These are phyloP conservation scores for Prunella himalayana DNA, from an alignment of 2,113 vertebrate species.

Conservation along the genomic window DNA sequence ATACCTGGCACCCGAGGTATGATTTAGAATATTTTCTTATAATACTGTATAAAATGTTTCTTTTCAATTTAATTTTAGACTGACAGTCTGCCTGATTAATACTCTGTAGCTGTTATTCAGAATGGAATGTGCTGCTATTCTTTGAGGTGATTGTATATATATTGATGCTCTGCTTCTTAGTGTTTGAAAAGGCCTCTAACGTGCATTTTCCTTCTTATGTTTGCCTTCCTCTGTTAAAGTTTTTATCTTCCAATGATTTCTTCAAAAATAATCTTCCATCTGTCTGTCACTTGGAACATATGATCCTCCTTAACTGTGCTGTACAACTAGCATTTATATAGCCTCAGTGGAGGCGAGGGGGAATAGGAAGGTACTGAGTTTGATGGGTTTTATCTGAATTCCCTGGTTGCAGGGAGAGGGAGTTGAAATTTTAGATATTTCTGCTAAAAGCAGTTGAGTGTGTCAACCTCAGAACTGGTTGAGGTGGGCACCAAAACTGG, in stretches of 20 bases:
- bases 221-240: constrained; percentile 14
- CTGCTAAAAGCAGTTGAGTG: not conserved
- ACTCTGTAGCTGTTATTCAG: not conserved
- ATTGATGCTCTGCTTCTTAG: not conserved
- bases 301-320: constrained; percentile 26
- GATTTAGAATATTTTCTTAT: constrained; percentile 18
- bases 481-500: not conserved
- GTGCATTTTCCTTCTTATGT: not conserved
- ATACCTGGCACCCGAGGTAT: constrained; percentile 95
- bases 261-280: constrained; percentile 56
- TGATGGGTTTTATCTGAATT: not conserved
- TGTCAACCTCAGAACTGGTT: not conserved
- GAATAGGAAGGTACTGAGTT: not conserved
- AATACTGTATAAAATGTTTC: not conserved
- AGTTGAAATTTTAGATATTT: not conserved
- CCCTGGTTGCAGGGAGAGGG: not conserved
- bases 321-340: not conserved
- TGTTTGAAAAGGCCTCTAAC: not conserved
- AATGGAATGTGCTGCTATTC: not conserved
- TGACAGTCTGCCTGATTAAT: not conserved
- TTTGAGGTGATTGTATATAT: not conserved
- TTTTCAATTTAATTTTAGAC: not conserved
- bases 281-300: constrained; percentile 53
- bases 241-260: not conserved
- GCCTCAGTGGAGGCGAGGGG: not conserved